These are phyloP conservation scores for Stenoptilia bipunctidactyla DNA, from an alignment of 2,888 invertebrate genomes.

Conservation along the genomic window DNA sequence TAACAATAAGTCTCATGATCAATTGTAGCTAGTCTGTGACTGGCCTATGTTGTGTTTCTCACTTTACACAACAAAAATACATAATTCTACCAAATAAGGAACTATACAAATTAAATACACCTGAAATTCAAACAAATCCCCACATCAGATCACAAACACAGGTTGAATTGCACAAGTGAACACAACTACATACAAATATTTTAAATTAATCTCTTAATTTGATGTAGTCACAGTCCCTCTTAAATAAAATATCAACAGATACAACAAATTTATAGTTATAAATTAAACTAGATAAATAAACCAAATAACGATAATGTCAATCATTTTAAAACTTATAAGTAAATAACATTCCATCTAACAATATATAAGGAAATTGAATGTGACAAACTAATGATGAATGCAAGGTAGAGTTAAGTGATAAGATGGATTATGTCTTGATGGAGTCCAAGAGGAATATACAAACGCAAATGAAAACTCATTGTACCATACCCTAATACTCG, in stretches of 20 bases:
- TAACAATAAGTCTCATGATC: constrained; percentile 44
- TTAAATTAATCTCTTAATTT: constrained; percentile 65
- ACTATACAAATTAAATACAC: constrained; percentile 61
- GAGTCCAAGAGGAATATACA: constrained; percentile 15
- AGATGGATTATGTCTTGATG: neutral
- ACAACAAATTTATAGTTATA: constrained; percentile 34
- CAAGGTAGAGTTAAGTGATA: neutral
- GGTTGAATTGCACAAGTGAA: constrained; percentile 60
- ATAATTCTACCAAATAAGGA: constrained; percentile 62
- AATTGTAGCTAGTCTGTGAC: constrained; percentile 2
- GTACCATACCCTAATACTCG: constrained; percentile 18
- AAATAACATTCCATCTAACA: constrained; percentile 44
- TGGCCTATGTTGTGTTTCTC: constrained; percentile 22
- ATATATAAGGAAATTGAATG: constrained; percentile 33
- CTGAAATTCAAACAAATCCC: constrained; percentile 54
- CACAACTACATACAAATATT: constrained; percentile 54
- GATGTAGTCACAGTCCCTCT: constrained; percentile 39
- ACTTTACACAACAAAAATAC: constrained; percentile 36
- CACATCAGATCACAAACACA: constrained; percentile 67
- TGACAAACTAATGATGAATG: constrained; percentile 13
- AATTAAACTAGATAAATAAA: constrained; percentile 38
- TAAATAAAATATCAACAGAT: constrained; percentile 64
- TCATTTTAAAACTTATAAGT: constrained; percentile 41
- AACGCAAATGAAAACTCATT: constrained; percentile 1
- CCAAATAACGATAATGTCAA: constrained; percentile 55